Conservation (phyloP, 2,888 invertebrate genomes). For the Microctonus aethiopoides region DNA sequence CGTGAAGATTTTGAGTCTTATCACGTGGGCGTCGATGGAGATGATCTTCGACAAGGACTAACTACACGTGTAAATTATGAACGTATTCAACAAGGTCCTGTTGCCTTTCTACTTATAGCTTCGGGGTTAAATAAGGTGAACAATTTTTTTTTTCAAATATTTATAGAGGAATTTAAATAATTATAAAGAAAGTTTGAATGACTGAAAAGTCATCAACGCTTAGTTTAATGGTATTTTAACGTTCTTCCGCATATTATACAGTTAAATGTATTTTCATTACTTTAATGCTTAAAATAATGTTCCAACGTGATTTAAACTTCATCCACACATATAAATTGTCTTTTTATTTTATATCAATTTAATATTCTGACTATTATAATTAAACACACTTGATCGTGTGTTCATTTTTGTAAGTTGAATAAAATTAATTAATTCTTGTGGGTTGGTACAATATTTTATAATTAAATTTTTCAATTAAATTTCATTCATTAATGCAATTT, state of each 20-base stretch:
- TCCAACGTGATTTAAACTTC: neutral
- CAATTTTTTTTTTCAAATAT: neutral
- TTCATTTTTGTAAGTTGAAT: too few species aligned
- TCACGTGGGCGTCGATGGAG: constrained; percentile 79
- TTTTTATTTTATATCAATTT: neutral
- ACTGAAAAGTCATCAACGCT: too few species aligned
- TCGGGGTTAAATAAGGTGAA: constrained; percentile 81
- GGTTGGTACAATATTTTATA: too few species aligned
- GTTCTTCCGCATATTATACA: neutral
- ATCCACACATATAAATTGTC: neutral
- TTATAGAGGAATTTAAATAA: too few species aligned
- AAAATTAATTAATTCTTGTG: too few species aligned
- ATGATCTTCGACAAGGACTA: constrained; percentile 85
- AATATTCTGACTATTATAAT: too few species aligned
- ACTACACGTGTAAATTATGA: constrained; percentile 75
- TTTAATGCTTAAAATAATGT: neutral
- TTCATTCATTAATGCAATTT: too few species aligned
- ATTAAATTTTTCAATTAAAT: too few species aligned
- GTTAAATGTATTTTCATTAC: neutral
- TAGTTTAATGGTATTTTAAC: neutral
- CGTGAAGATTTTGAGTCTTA: constrained; percentile 79
- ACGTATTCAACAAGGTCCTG: constrained; percentile 87
- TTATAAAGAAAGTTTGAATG: too few species aligned
- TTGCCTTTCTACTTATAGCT: constrained; percentile 86
- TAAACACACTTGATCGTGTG: too few species aligned